Evolutionary conservation across 2,797 vertebrate genomes (phyloP), one percentile per base, ranked within the genome.

Genomic region (Sebastes miniatus): DNA sequence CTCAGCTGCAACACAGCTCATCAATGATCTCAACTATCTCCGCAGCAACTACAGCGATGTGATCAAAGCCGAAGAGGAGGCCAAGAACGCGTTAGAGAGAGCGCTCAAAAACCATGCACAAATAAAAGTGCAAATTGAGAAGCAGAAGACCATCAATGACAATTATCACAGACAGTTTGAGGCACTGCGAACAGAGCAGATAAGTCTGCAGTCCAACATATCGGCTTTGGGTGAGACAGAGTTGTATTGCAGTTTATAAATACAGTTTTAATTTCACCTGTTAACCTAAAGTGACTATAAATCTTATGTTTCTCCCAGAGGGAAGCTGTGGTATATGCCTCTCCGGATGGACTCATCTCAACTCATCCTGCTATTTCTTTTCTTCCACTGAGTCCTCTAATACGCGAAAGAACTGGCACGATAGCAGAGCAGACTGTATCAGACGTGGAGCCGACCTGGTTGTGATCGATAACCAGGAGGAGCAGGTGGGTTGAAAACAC

Each of bases 41-140:
- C 39, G 39, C 14, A 16, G 13, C 12, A 91, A 92, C 73, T 68
- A 91, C 82, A 92, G 81, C 3, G 59, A 81, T 5, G 63, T 89
- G 61, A 77, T 85, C 0, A 1, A 80, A 57, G 89, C 82, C 0
- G 52, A 63, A 62, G 63, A 89, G 9, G 61, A 87, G 34, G 84
- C 70, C 34, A 78, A 83, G 75, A 66, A 16, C 1, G 12, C 12
- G 0, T 58, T 91, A 29, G 20, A 88, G 7, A 73, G 1, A 1
- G 88, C 56, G 0, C 2, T 61, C 12, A 66, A 80, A n/a, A 24
- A 43, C 6, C 66, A 89, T 5, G 2, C 31, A 10, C 2, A 72
- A 16, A 1, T 82, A 2, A 79, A 88, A 31, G 12, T 20, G 20
- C 31, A 83, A 69, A 64, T 76, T 1, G 52, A 86, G 14, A 2